phyloP scores from a whole-genome alignment of 2,113 vertebrate species.

The Erinaceus europaeus region DNA sequence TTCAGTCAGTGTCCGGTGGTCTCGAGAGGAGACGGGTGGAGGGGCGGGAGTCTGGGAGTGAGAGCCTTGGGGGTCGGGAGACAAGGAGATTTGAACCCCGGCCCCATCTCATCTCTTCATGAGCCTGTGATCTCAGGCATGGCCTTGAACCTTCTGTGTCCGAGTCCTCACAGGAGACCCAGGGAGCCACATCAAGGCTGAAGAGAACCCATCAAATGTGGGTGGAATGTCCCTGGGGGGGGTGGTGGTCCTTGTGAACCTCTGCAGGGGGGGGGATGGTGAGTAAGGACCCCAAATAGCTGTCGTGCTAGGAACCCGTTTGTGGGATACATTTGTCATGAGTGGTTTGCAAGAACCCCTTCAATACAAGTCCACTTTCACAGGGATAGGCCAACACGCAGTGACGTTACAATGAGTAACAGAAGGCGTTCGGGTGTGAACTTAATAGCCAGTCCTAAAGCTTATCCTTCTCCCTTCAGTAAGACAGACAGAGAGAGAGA shows the following conservation, averaged over 20 bases:
- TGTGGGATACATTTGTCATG: neutral
- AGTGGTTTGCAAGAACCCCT: neutral
- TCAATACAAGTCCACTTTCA: neutral
- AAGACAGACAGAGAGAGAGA: neutral
- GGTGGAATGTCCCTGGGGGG: neutral
- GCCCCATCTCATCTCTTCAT: neutral
- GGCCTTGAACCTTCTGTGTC: neutral
- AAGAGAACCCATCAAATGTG: neutral
- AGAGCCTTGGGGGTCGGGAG: too few relatives aligned
- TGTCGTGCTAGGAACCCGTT: fast-evolving
- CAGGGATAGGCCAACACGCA: neutral
- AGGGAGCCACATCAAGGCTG: neutral
- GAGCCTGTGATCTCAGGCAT: neutral
- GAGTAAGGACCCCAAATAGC: neutral
- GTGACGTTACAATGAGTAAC: too few relatives aligned
- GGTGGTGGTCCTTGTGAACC: too few relatives aligned
- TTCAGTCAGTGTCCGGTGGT: neutral
- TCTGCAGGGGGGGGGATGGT: neutral
- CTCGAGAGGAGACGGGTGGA: neutral
- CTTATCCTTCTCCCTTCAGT: neutral
- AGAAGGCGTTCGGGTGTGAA: too few relatives aligned
- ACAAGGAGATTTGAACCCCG: neutral
- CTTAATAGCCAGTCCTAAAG: neutral
- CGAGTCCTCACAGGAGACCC: neutral
- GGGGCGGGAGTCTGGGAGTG: neutral